Evolutionary conservation across 2,888 invertebrate species (phyloP).

Genomic region (Agrenia bidenticulata): DNA sequence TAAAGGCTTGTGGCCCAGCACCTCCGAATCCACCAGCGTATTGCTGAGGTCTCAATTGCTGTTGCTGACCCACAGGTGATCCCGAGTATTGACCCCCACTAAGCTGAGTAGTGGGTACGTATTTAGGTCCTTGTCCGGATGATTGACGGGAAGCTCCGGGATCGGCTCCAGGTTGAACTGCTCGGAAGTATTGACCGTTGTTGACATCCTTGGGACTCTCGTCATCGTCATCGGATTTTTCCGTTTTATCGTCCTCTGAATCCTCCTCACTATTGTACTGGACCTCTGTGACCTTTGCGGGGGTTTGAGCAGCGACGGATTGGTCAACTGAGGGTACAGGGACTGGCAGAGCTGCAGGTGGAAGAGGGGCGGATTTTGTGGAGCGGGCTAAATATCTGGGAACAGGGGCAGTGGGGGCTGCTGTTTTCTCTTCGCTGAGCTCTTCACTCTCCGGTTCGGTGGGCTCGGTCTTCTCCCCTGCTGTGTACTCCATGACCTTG

Average conservation of each 20-base stretch:
- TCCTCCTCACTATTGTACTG: constrained; percentile 8
- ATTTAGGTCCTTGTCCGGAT: constrained; percentile 13
- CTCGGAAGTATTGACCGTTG: constrained; percentile 28
- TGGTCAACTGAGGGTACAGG: constrained; percentile 31
- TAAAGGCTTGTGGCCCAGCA: constrained; percentile 17
- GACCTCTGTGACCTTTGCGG: constrained; percentile 25
- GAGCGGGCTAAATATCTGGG: constrained; percentile 28
- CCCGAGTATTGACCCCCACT: constrained; percentile 11
- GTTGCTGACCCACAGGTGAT: constrained; percentile 4
- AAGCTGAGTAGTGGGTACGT: constrained; percentile 16
- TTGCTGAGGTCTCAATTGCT: constrained; percentile 10
- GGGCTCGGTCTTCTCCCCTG: constrained; percentile 57
- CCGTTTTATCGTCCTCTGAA: constrained; percentile 29
- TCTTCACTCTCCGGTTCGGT: constrained; percentile 22
- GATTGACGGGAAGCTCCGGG: constrained; percentile 7
- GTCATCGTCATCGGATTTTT: constrained; percentile 22
- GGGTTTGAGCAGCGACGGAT: constrained; percentile 38
- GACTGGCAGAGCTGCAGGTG: constrained; percentile 15
- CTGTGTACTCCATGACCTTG: constrained; percentile 74
- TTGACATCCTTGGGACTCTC: constrained; percentile 21
- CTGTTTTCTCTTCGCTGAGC: background rate
- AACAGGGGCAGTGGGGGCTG: constrained; percentile 14
- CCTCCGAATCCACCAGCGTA: background rate
- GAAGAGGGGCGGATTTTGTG: constrained; percentile 19
- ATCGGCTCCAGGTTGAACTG: constrained; percentile 10